Percentiles rank a stretch among this genome's conserved stretches.
Evolutionary conservation across 2,888 invertebrate genomes (phyloP).

Genomic region (Mesorhabditis belari): DNA sequence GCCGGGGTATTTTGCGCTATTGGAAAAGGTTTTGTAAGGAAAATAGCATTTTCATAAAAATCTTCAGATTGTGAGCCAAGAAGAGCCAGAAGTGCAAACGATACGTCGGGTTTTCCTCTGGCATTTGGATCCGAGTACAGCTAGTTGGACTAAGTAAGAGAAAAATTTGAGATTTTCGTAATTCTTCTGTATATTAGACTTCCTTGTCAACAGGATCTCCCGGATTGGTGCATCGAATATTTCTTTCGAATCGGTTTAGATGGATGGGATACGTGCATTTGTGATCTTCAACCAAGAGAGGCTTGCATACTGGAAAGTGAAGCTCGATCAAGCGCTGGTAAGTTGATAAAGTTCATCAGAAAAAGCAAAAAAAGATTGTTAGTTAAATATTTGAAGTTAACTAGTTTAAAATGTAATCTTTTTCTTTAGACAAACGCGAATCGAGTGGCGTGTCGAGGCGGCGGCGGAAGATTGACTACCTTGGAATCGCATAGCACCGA

Average conservation of each 20-base stretch:
- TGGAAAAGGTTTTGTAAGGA: not conserved
- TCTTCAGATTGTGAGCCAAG: not conserved
- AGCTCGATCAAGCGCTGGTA: not conserved
- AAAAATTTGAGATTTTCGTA: too few species aligned
- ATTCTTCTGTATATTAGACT: too few species aligned
- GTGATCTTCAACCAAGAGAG: not conserved
- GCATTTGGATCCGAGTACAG: not conserved
- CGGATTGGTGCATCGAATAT: not conserved
- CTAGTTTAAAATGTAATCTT: too few species aligned
- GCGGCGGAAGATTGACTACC: not conserved
- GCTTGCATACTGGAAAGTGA: not conserved
- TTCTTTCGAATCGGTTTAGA: not conserved
- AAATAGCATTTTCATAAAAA: not conserved
- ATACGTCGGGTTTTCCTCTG: not conserved
- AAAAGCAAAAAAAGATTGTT: too few species aligned
- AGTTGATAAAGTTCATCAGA: too few species aligned
- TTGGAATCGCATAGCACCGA: too few species aligned
- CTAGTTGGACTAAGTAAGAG: not conserved
- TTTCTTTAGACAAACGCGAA: not conserved
- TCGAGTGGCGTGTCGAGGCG: not conserved
- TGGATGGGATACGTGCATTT: not conserved
- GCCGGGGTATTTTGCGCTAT: not conserved
- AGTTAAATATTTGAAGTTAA: too few species aligned
- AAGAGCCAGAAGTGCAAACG: not conserved
- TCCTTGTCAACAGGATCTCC: not conserved